These are phyloP conservation scores for Graphium colonna DNA, from an alignment of 2,888 invertebrate genomes.

Conservation along the genomic window DNA sequence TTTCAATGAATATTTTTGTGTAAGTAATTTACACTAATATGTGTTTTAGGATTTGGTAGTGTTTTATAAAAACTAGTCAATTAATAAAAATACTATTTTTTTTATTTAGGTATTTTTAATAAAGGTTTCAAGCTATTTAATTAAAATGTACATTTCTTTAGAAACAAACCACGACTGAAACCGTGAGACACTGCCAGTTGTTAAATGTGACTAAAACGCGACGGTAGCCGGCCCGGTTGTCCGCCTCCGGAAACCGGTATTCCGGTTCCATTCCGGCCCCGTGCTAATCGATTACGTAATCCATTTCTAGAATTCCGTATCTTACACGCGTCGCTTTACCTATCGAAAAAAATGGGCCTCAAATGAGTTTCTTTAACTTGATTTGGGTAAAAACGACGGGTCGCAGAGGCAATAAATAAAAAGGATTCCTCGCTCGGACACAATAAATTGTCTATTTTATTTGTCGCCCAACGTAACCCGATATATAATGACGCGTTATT, in stretches of 20 bases:
- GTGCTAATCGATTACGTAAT: not conserved
- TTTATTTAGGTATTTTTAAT: no score
- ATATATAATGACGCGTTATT: conserved; percentile 12
- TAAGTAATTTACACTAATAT: no score
- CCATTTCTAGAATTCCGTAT: not conserved
- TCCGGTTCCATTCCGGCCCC: not conserved
- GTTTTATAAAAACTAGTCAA: no score
- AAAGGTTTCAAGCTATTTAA: no score
- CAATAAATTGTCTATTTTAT: conserved; percentile 15
- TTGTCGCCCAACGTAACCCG: conserved; percentile 9
- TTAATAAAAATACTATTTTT: no score
- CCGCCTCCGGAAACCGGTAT: not conserved
- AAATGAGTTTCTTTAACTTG: not conserved
- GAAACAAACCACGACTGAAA: no score
- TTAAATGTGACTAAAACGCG: not conserved
- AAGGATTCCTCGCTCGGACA: not conserved
- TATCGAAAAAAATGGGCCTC: not conserved
- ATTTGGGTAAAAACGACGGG: not conserved
- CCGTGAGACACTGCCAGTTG: no score
- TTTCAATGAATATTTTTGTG: no score
- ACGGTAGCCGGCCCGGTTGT: not conserved
- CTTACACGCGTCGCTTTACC: not conserved
- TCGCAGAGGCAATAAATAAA: not conserved
- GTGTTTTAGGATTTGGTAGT: no score
- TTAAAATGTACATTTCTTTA: no score